phyloP scores from a whole-genome alignment of 1,140 invertebrate species.

The Drosophila fuyamai region DNA sequence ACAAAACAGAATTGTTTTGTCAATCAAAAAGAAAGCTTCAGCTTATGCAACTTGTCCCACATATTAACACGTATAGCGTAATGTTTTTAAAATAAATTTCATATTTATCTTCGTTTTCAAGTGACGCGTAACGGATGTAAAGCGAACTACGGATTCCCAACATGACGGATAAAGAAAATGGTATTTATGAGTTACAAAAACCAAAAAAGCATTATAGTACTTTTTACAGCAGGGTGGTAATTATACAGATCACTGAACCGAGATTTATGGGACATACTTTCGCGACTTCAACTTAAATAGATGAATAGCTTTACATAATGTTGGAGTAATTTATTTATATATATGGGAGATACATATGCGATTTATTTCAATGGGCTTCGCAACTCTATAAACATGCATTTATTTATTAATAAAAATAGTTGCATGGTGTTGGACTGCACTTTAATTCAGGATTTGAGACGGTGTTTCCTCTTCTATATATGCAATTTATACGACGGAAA shows the following conservation, averaged over 20 bases:
- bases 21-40: conserved; percentile 11
- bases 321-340: too few species aligned
- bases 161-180: conserved; percentile 69
- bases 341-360: too few species aligned
- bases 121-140: conserved; percentile 65
- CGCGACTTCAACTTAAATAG: too few species aligned
- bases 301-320: too few species aligned
- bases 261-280: conserved; percentile 3
- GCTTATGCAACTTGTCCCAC: conserved; percentile 17
- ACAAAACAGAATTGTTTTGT: conserved; percentile 1
- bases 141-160: conserved; percentile 34
- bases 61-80: conserved; percentile 5
- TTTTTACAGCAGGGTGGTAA: conserved; percentile 1
- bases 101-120: conserved; percentile 65
- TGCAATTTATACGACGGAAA: neutral
- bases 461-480: too few species aligned
- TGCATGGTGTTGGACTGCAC: too few species aligned
- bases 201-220: conserved; percentile 1
- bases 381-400: neutral
- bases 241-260: conserved; percentile 16
- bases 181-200: conserved; percentile 37
- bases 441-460: neutral
- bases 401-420: neutral
- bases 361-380: conserved; percentile 7
- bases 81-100: conserved; percentile 26